Evolutionary conservation across 2,797 vertebrate genomes (phyloP), one percentile per base, ranked within the genome.

Genomic region (Orestias chungarensis): DNA sequence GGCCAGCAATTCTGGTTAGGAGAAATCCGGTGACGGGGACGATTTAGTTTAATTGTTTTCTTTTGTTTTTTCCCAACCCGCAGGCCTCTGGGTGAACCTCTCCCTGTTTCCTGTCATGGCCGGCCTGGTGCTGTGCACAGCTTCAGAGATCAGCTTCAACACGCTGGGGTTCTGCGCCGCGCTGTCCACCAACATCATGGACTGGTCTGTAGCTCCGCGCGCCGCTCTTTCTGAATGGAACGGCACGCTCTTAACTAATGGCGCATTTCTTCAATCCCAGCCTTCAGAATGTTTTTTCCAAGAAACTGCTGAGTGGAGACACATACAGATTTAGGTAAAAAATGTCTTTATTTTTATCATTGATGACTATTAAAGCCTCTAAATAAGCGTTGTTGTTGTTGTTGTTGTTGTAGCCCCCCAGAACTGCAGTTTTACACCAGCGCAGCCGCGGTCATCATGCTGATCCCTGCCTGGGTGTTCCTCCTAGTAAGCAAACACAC

Each of bases 361-460:
- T 52, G 25, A 9, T 64, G 23, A 6, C 29, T 46, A 18, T 25
- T 27, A 3, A 38, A 46, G 31, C 25, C 23, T 5, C 52, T 67
- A 25, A 70, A 74, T 25, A 12, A 1, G 14, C 15, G 6, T 10
- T 46, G 8, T 29, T 3, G 9, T 43, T 43, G 10, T 43, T n/a
- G 49, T 4, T 29, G 6, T 79, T 59, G 6, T 74, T 76, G 68
- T 78, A 99, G 98, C 75, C 97, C 97, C 14, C 94, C 96, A 18
- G 98, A 99, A 72, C 95, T 99, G 65, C 98, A 99, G 89, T 99
- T 99, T 88, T 99, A 96, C 67, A 99, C 97, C 12, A 99, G 98
- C 5, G 95, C 97, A 0, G 96, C 97, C 0, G 97, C 97, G 0
- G 92, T 98, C 76, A 87, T 97, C 49, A 96, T 99, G 97, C 96